A percentile compares a stretch with the other conserved stretches of the same genome.
Evolutionary conservation across 2,888 invertebrate species (phyloP).

Genomic region (Idaea aversata): DNA sequence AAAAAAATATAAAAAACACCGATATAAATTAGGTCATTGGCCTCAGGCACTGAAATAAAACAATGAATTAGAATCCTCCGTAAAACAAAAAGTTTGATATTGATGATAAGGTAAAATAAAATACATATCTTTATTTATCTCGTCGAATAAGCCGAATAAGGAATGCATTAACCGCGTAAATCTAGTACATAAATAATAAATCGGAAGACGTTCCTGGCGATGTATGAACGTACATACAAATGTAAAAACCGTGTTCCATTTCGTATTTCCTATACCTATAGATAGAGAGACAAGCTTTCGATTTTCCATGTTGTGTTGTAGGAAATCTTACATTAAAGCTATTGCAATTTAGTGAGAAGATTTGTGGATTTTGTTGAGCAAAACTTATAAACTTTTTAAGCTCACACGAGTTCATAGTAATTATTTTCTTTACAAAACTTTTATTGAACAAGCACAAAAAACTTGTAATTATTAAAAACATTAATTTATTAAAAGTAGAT

Average conservation of each 20-base stretch:
- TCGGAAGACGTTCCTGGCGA: not conserved
- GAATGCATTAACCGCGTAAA: not conserved
- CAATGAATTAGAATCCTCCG: no score
- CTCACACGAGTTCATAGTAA: no score
- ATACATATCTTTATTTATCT: not conserved
- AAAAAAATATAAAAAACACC: no score
- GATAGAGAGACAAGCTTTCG: not conserved
- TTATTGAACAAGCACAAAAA: no score
- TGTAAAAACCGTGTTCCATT: not conserved
- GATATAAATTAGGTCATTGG: no score
- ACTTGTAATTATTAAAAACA: no score
- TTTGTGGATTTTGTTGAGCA: not conserved
- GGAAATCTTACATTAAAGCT: not conserved
- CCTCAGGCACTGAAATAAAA: no score
- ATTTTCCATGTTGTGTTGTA: not conserved
- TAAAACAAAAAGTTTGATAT: no score
- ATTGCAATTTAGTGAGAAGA: not conserved
- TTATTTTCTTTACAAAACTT: no score
- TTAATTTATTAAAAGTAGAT: no score
- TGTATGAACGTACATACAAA: not conserved
- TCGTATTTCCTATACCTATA: not conserved
- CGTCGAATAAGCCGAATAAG: not conserved
- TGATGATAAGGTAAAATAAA: no score
- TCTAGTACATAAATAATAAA: not conserved
- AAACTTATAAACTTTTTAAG: no score